phyloP scores from a whole-genome alignment of 2,797 vertebrate genomes.

The Graptemys geographica region DNA sequence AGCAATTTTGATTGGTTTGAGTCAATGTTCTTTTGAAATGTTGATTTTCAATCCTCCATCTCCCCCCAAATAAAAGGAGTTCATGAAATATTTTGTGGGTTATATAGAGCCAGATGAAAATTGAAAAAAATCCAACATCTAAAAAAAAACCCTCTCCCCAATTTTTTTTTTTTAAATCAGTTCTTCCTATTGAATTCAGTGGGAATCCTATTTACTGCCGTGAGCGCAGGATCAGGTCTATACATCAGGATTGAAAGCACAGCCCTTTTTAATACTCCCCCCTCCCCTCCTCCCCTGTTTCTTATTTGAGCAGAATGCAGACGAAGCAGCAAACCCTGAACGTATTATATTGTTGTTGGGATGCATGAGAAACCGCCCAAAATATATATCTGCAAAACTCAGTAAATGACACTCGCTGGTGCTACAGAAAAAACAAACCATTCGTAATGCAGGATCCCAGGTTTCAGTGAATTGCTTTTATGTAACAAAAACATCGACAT shows the following conservation, averaged over 20 bases:
- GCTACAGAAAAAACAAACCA: not conserved
- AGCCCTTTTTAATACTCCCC: not conserved
- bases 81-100: no score
- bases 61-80: no score
- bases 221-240: not conserved
- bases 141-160: no score
- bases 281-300: not conserved
- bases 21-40: no score
- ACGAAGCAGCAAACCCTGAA: not conserved
- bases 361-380: not conserved
- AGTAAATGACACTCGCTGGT: not conserved
- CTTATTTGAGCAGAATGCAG: not conserved
- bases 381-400: not conserved
- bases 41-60: no score
- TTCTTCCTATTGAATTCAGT: not conserved
- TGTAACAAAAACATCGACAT: not conserved
- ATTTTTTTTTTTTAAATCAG: not conserved
- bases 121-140: not conserved
- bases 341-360: not conserved
- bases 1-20: no score
- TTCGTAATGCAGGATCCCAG: not conserved
- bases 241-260: not conserved
- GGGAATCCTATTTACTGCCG: not conserved
- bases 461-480: not conserved
- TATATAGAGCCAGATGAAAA: not conserved